Evolutionary conservation across 2,888 invertebrate genomes (phyloP), one percentile per base, ranked within the genome.

Genomic region (Nineta flava): DNA sequence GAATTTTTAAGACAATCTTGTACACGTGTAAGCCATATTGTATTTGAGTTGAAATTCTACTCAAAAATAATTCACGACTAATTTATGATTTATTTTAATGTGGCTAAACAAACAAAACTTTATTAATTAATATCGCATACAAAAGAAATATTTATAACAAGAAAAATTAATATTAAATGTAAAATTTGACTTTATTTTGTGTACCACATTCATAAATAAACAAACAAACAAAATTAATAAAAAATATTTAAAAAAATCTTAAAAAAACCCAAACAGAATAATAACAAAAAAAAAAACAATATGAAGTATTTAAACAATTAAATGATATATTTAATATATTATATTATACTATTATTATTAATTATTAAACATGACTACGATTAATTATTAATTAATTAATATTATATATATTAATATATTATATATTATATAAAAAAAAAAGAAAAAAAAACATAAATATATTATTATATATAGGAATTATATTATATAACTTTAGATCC

Each of bases 121-220:
- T n/a, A n/a, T 19, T 19, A 26, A 26, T 6, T 26, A 26, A 26
- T 26, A 7, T 26, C 26, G 26, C 26, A 26, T 26, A 26, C 26
- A 26, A 26, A 26, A 26, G n/a, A 26, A 26, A 26, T 26, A 26
- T 26, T 26, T 26, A 26, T 26, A 6, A 26, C 4, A 26, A 19
- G 5, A 19, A 26, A 26, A 26, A 26, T 13, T 38, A 38, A 38
- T 38, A 38, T 13, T 38, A 38, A 38, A 38, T 38, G 38, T 21
- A 21, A 48, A 48, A 48, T 34, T 48, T 48, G 48, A 49, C 49
- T 49, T 49, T 49, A 49, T 49, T 49, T 49, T 49, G 49, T 49
- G 49, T 49, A 49, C 26, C 49, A 49, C 49, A 26, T 49, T 35
- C 41, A 21, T 41, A 26, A 26, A 26, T 26, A 26, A 26, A 26